Evolutionary conservation across 1,140 invertebrate species (phyloP), one percentile per base, ranked within the genome.

Genomic region (Aphidius gifuensis): DNA sequence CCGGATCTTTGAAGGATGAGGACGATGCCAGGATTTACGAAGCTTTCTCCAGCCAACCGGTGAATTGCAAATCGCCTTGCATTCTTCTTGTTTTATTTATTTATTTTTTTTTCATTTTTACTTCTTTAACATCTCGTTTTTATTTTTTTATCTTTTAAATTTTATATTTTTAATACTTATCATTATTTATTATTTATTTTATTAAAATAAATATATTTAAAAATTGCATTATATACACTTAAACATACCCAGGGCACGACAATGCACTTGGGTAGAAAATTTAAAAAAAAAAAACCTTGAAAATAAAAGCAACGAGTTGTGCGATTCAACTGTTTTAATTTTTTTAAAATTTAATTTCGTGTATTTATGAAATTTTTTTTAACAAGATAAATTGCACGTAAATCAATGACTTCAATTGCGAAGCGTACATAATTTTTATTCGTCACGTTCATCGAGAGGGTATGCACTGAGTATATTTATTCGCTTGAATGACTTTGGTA

Each of bases 21-120:
- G 66, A 64, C 60, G 59, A 64, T 64, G 66, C 60, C 44, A 60
- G 70, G 71, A 76, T 76, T 74, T 76, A 76, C 72, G 71, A 74
- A 76, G 70, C 73, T 76, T 75, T 76, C 74, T 74, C 72, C 69
- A 64, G 42, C 53, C 55, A 67, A 64, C 64, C 65, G 67, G 57
- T 64, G 63, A 65, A 67, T 67, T 63, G 66, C 63, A 65, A 67
- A 67, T 65, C 66, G 63, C 61, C 40, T 60, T 61, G 58, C 63
- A 65, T 65, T 64, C 60, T 58, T 65, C 40, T 40, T 51, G 50
- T 57, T 57, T 62, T 62, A 59, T 57, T 23, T 39, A 61, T 43
- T 61, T 47, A 61, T 38, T 46, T 63, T 61, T 59, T 57, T 40
- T 62, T 47, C 43, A 47, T 62, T 42, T 9, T 47, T 61, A 9